Evolutionary conservation across 2,888 invertebrate species (phyloP).

Genomic region (Drosophila conformis): DNA sequence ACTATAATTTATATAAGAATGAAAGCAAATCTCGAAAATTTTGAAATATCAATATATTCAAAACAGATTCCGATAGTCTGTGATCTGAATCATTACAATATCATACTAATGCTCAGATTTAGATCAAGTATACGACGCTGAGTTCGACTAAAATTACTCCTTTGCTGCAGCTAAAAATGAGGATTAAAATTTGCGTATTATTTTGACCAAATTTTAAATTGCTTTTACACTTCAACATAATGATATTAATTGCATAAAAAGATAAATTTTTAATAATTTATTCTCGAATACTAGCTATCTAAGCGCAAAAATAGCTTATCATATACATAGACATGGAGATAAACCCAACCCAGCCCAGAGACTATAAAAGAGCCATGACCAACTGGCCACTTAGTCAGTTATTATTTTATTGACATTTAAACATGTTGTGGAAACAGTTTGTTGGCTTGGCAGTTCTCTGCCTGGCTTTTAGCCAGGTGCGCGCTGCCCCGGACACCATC

Average conservation of each 20-base stretch:
- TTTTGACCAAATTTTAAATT: neutral
- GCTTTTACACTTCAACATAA: neutral
- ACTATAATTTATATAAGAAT: neutral
- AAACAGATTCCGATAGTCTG: neutral
- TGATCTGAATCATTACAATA: neutral
- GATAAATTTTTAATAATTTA: neutral
- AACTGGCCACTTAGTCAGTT: neutral
- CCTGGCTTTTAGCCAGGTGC: neutral
- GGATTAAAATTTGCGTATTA: neutral
- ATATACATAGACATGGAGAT: neutral
- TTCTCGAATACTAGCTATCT: neutral
- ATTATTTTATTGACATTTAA: neutral
- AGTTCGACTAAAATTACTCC: neutral
- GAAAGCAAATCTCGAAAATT: neutral
- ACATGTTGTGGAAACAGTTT: neutral
- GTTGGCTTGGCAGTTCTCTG: neutral
- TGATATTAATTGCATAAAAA: neutral
- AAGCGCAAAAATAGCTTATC: neutral
- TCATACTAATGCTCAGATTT: neutral
- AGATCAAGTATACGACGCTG: neutral
- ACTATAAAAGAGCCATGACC: neutral
- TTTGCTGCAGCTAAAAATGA: neutral
- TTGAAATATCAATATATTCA: neutral
- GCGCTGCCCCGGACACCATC: neutral
- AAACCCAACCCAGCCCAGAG: neutral